Base-by-base conservation (phyloP, 2,797 vertebrate species). In the Lophotriccus pileatus region DNA sequence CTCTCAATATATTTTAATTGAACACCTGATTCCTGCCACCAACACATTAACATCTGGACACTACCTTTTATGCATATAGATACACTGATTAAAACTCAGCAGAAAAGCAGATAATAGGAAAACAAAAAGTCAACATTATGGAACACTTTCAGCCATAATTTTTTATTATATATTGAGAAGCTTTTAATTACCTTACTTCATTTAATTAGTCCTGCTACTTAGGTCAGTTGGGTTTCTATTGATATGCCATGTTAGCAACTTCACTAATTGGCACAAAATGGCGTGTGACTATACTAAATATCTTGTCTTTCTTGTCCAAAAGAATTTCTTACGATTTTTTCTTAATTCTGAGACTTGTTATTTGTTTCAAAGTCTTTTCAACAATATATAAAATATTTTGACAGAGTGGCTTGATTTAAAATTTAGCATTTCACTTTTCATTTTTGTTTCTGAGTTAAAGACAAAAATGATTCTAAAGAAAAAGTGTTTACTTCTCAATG, bases 181-280 rank as follows among this genome's bases (percentile, higher is more conserved):
- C 87, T 93, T 97, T 97, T 98, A 97, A 98, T 98, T 97, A 97
- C 94, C 89, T 97, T 97, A 94, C 91, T 97, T 97, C 96, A 90
- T 96, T 96, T 98, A 98, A 98, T 98, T 98, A 98, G 87, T 95
- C 84, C 70, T 75, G 95, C 94, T 96, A 70, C 82, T 95, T 96
- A 96, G 96, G 96, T 97, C 95, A 97, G 89, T 97, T 97, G 90
- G 23, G 21, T 24, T 66, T 97, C 97, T 96, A 97, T 97, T 97
- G 97, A 83, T 90, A 89, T 52, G 78, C 89, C 92, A 88, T 94
- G 91, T 96, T 97, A 97, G 82, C 84, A 90, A 10, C 85, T 97
- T 97, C 14, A 4, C 89, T 98, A 97, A 97, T 97, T 98, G 96
- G 90, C 89, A 96, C 94, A 84, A 95, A 97, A 96, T 96, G 95